Conservation (phyloP, 2,797 vertebrate species). For the Luscinia luscinia region DNA sequence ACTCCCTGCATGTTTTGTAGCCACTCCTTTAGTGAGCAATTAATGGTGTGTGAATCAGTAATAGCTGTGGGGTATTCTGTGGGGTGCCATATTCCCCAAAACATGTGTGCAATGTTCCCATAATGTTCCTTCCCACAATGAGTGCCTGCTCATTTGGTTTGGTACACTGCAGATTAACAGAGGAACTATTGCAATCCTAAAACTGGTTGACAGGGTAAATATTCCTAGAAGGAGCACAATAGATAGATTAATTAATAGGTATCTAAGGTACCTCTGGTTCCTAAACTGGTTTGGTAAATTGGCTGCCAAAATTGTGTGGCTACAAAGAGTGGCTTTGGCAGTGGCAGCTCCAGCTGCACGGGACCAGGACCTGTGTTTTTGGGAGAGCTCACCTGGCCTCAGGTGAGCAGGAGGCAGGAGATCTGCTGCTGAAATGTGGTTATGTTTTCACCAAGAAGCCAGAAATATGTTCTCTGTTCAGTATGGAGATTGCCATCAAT, state of each 20-base stretch:
- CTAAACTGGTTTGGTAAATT: neutral
- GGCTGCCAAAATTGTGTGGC: neutral
- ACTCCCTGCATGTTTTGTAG: neutral
- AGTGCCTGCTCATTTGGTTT: neutral
- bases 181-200: neutral
- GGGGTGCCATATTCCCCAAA: neutral
- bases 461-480: rapidly evolving
- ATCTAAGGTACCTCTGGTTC: neutral
- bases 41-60: neutral
- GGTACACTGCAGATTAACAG: neutral
- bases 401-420: neutral
- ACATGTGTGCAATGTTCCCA: rapidly evolving
- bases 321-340: neutral
- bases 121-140: neutral
- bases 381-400: neutral
- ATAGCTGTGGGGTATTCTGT: neutral
- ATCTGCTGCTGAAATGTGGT: neutral
- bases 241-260: neutral
- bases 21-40: neutral
- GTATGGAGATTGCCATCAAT: neutral
- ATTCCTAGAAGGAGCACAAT: neutral
- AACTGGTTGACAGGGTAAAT: neutral
- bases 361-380: neutral
- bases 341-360: neutral
- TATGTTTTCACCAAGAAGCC: neutral